A percentile compares a stretch with the other conserved stretches of the same genome.
Conservation (phyloP, 2,113 vertebrate species). For the Alaudala cheleensis region DNA sequence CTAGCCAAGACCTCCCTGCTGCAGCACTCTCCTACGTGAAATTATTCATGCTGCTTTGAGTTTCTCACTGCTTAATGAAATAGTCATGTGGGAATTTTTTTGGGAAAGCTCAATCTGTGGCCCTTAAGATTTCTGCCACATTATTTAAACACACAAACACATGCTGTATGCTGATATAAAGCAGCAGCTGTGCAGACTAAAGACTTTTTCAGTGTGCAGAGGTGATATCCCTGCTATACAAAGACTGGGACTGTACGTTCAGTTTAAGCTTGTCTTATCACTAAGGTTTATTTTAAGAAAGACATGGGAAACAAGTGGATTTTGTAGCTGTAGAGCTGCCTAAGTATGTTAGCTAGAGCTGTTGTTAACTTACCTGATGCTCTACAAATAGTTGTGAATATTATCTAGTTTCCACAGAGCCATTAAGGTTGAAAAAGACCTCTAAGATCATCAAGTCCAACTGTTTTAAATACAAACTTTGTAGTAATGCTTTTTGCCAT, state of each 20-base stretch:
- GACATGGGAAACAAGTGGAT: not conserved
- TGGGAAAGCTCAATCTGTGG: not conserved
- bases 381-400: not conserved
- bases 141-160: not conserved
- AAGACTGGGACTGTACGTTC: accelerated
- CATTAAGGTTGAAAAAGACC: not conserved
- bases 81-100: not conserved
- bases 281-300: not conserved
- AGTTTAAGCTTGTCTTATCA: not conserved
- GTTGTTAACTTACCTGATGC: not conserved
- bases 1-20: not conserved
- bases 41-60: not conserved
- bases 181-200: not conserved
- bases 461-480: not conserved
- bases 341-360: not conserved
- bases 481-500: not conserved
- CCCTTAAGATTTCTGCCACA: not conserved
- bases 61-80: not conserved
- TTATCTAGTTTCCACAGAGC: not conserved
- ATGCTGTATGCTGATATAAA: not conserved
- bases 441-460: not conserved
- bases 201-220: accelerated
- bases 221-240: not conserved
- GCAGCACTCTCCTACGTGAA: not conserved
- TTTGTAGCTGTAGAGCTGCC: not conserved